Evolutionary conservation across 1,140 invertebrate species (phyloP), one percentile per base, ranked within the genome.

Genomic region (Brachystomella parvula): DNA sequence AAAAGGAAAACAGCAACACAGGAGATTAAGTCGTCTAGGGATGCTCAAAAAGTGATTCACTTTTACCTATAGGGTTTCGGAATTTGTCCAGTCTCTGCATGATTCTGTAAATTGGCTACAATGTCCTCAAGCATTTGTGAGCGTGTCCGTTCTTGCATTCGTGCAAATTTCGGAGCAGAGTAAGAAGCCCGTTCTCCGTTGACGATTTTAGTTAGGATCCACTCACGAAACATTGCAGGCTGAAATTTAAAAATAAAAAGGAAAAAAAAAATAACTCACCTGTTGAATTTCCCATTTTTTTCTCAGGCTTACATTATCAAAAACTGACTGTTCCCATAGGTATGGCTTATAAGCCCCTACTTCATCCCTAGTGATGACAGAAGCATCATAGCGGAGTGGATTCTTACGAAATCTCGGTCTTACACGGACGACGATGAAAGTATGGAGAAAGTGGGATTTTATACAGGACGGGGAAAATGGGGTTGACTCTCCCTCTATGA

Each of bases 341-440:
- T 94, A 92, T 32, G 94, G 94, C 75, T 96, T 96, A 82, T 97
- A 98, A 63, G 90, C 91, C 15, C 95, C 94, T 0, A 98, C 96
- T 82, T 97, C 95, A 77, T 97, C 93, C 57, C 95, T 83, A 0
- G 94, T 96, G 24, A 96, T 91, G 2, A 98, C 93, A 0, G 92
- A 92, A 12, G 87, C 83, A 79, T 94, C 90, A 76, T 94, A 94
- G 75, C 89, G 81, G 1, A 89, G 91, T 0, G 90, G 86, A 76
- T 90, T 88, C 71, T 88, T 80, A 76, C 92, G 90, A 71, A 90
- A 91, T 72, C 87, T 82, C 0, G 90, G 88, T 72, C 89, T 92
- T 47, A 90, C 89, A 73, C 89, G 83, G 29, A 94, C 90, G 71
- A 93, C 80, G 71, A 94, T 93, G 76, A 94, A 94, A 19, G 90